A percentile compares a stretch with the other conserved stretches of the same genome.
Evolutionary conservation across 2,797 vertebrate species (phyloP).

Genomic region (Poecilia wingei): DNA sequence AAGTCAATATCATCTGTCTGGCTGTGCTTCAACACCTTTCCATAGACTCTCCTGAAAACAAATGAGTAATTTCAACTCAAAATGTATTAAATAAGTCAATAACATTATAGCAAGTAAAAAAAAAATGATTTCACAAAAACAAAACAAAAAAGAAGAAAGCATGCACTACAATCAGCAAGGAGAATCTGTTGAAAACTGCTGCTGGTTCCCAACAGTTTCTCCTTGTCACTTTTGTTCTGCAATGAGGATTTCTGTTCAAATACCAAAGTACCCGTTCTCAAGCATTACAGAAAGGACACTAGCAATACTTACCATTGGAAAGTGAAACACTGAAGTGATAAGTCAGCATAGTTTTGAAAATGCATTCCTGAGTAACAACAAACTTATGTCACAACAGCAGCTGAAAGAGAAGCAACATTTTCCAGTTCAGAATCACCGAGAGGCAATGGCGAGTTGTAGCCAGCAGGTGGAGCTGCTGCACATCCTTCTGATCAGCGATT

Average conservation of each 20-base stretch:
- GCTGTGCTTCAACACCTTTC: slow-evolving; percentile 11
- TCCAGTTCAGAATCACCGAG: slow-evolving; percentile 3
- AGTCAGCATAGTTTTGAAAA: slow-evolving; percentile 46
- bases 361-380: slow-evolving; percentile 56
- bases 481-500: slow-evolving; percentile 36
- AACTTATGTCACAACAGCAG: slow-evolving; percentile 18
- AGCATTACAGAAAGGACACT: slow-evolving; percentile 30
- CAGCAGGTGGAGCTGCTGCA: slow-evolving; percentile 68
- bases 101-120: slow-evolving; percentile 22
- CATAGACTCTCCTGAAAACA: slow-evolving; percentile 10
- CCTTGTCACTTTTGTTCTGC: slow-evolving; percentile 40
- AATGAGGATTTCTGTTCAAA: slow-evolving; percentile 31
- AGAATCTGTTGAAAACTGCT: slow-evolving; percentile 73
- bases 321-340: slow-evolving; percentile 53
- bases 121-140: background rate
- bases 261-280: background rate
- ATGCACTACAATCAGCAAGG: slow-evolving; percentile 35
- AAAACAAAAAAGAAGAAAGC: background rate
- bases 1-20: slow-evolving; percentile 5
- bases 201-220: slow-evolving; percentile 71
- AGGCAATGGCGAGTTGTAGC: slow-evolving; percentile 52
- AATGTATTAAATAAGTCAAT: slow-evolving; percentile 39
- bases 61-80: slow-evolving; percentile 30
- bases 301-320: slow-evolving; percentile 70
- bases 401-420: slow-evolving; percentile 30